These are phyloP conservation scores for Latrodectus hesperus DNA, from an alignment of 2,888 invertebrate species.

Conservation along the genomic window DNA sequence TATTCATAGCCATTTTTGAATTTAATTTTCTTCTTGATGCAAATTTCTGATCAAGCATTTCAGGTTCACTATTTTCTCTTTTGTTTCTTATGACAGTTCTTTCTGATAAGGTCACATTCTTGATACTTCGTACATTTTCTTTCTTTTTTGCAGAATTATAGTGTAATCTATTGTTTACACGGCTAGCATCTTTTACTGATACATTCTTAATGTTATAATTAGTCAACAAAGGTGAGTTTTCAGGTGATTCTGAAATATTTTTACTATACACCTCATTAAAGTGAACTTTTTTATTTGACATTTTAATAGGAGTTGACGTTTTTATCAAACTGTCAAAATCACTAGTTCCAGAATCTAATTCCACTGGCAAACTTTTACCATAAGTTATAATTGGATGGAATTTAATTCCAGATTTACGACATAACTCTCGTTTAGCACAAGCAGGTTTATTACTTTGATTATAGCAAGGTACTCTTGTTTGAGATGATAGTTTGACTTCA, in stretches of 20 bases:
- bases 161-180: no score
- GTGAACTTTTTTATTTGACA: background rate
- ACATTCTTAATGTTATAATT: no score
- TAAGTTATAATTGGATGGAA: conserved; percentile 26
- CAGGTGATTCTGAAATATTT: background rate
- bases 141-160: no score
- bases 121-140: no score
- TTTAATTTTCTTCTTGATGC: no score
- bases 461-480: conserved; percentile 27
- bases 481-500: background rate
- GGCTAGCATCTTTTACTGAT: no score
- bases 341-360: conserved; percentile 30
- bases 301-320: background rate
- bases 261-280: background rate
- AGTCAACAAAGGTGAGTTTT: background rate
- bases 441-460: conserved; percentile 6
- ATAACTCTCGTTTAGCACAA: background rate
- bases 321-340: conserved; percentile 4
- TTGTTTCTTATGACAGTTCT: no score
- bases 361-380: conserved; percentile 26
- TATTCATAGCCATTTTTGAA: no score
- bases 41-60: no score
- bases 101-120: no score
- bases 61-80: no score
- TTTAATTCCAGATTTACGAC: conserved; percentile 11